A percentile compares a stretch with the other conserved stretches of the same genome.
phyloP scores from a whole-genome alignment of 2,797 vertebrate genomes.

The Cyclura pinguis region DNA sequence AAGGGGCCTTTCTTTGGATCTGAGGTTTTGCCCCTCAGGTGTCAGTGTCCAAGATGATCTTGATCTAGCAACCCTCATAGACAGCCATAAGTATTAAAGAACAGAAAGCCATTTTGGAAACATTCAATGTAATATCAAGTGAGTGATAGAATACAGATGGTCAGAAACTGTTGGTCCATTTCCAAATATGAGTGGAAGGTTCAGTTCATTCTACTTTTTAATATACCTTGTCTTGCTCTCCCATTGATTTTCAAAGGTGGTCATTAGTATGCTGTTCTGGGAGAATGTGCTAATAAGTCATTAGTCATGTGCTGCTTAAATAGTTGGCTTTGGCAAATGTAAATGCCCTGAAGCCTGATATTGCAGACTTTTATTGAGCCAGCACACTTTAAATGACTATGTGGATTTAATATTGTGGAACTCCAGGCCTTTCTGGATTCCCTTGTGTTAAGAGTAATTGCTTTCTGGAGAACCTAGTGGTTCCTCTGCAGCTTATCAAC shows the following conservation, averaged over 20 bases:
- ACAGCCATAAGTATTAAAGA: not conserved
- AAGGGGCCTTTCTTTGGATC: too few species aligned
- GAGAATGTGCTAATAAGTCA: not conserved
- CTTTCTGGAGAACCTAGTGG: not conserved
- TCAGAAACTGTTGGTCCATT: not conserved
- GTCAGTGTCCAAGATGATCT: too few species aligned
- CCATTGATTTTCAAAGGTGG: not conserved
- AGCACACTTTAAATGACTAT: not conserved
- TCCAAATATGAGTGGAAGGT: not conserved
- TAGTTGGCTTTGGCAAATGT: slow-evolving; percentile 18
- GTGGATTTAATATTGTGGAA: slow-evolving; percentile 2
- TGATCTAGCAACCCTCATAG: too few species aligned
- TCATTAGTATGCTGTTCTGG: not conserved
- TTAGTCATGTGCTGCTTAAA: slow-evolving; percentile 16
- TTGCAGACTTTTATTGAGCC: not conserved
- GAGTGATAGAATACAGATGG: not conserved
- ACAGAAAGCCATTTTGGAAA: not conserved
- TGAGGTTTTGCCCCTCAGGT: too few species aligned
- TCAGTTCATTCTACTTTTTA: not conserved
- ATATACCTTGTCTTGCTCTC: rapidly evolving
- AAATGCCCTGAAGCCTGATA: slow-evolving; percentile 4
- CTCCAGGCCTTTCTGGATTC: not conserved
- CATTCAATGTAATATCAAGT: not conserved
- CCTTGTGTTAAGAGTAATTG: not conserved
- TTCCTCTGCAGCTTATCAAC: not conserved